These are phyloP conservation scores for Saccostrea glomerata DNA, from an alignment of 1,140 invertebrate genomes.

Conservation along the genomic window DNA sequence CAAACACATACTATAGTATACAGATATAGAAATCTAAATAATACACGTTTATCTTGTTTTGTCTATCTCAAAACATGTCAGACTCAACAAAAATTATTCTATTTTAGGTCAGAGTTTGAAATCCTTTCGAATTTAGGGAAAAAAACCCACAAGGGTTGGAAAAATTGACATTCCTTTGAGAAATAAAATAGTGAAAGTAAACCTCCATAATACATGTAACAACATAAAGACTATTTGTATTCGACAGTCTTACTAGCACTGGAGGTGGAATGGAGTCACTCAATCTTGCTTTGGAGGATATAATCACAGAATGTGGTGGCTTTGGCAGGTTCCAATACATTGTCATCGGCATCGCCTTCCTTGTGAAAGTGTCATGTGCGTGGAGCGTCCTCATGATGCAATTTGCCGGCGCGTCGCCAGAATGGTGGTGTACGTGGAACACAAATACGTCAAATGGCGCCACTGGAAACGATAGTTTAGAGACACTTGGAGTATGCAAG, in stretches of 20 bases:
- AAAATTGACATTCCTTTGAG: no score
- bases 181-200: no score
- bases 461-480: not conserved
- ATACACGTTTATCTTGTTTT: no score
- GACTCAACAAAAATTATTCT: no score
- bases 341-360: not conserved
- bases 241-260: not conserved
- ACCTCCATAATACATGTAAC: no score
- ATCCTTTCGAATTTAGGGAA: no score
- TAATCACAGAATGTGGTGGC: slow-evolving; percentile 39
- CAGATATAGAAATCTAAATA: no score
- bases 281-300: slow-evolving; percentile 22
- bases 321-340: slow-evolving; percentile 37
- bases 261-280: not conserved
- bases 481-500: not conserved
- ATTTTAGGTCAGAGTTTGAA: no score
- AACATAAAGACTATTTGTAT: no score
- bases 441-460: not conserved
- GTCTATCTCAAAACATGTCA: no score
- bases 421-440: slow-evolving; percentile 23
- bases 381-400: slow-evolving; percentile 47
- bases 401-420: slow-evolving; percentile 27
- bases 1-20: no score
- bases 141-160: no score
- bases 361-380: not conserved